Percentiles rank a stretch among this genome's conserved stretches.
Evolutionary conservation across 2,113 vertebrate genomes (phyloP).

Genomic region (Clarias macrocephalus): DNA sequence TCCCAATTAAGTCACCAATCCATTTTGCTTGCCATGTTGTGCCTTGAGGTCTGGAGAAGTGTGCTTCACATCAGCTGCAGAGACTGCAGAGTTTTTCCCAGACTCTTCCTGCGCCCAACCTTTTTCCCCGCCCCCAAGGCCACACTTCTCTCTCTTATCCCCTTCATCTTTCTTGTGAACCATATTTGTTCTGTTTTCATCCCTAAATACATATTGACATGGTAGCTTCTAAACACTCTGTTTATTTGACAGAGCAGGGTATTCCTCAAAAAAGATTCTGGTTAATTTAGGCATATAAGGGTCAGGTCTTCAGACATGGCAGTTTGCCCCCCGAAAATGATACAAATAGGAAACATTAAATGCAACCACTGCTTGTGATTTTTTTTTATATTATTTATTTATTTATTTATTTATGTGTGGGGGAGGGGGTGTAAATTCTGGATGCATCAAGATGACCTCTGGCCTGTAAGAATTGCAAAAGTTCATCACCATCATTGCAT

Average conservation of each 20-base stretch:
- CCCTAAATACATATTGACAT: neutral
- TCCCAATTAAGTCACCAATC: constrained; percentile 38
- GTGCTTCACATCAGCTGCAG: constrained; percentile 48
- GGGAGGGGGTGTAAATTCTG: neutral
- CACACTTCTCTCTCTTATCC: neutral
- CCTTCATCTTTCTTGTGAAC: constrained; percentile 2
- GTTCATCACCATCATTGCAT: neutral
- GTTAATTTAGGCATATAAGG: neutral
- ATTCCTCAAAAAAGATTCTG: neutral
- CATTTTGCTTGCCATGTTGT: constrained; percentile 39
- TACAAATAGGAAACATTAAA: neutral
- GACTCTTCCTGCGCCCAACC: constrained; percentile 9
- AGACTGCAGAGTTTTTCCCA: constrained; percentile 17
- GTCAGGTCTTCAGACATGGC: neutral
- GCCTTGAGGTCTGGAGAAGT: constrained; percentile 44
- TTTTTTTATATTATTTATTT: no score
- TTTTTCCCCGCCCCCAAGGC: neutral
- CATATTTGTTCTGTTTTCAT: neutral
- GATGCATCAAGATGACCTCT: neutral
- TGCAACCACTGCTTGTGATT: neutral
- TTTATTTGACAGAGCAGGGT: neutral
- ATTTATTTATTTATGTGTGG: neutral
- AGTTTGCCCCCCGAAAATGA: neutral
- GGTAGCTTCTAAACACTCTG: neutral
- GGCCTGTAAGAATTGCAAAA: neutral